Evolutionary conservation across 2,888 invertebrate genomes (phyloP).

Genomic region (Linyphia triangularis): DNA sequence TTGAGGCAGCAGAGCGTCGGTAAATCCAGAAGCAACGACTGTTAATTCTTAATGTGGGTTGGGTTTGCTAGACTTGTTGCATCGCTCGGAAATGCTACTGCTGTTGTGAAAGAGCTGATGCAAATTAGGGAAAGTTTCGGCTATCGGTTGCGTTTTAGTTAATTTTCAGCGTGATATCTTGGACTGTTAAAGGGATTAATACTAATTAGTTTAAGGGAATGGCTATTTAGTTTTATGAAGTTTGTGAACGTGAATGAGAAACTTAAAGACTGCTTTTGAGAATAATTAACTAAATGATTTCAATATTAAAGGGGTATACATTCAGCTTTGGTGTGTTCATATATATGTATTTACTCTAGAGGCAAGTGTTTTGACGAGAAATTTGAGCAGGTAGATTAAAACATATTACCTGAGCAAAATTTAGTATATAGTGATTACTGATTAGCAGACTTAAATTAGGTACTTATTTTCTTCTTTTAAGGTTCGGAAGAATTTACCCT

Average conservation of each 20-base stretch:
- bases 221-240: too few relatives aligned
- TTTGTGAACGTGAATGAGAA: too few relatives aligned
- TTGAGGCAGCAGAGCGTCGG: neutral
- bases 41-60: conserved; percentile 37
- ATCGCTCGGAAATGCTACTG: neutral
- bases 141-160: neutral
- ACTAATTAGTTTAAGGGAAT: neutral
- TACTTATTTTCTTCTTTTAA: too few relatives aligned
- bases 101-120: neutral
- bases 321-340: neutral
- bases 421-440: too few relatives aligned
- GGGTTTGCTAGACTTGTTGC: conserved; percentile 27
- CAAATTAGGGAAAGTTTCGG: conserved; percentile 14
- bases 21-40: neutral
- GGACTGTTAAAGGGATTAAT: conserved; percentile 10
- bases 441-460: too few relatives aligned
- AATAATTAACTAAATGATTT: neutral
- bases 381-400: too few relatives aligned
- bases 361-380: too few relatives aligned
- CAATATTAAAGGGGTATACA: neutral
- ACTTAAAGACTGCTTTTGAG: too few relatives aligned
- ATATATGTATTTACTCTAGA: too few relatives aligned
- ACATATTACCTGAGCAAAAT: too few relatives aligned
- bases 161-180: neutral
- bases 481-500: too few relatives aligned